Evolutionary conservation across 2,113 vertebrate species (phyloP).

Genomic region (Eupsittula cactorum): DNA sequence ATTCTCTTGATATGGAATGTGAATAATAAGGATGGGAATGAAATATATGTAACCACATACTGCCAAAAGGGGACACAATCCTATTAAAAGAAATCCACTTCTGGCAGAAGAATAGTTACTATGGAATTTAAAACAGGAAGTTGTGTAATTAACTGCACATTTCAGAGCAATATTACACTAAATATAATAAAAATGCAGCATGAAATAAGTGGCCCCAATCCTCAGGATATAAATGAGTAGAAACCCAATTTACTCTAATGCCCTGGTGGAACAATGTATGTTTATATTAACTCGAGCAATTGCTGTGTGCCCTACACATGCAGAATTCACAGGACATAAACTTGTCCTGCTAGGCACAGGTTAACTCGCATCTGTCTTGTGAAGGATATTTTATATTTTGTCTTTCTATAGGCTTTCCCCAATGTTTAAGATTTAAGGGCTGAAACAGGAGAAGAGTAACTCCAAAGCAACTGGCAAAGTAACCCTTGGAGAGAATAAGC

Average conservation of each 20-base stretch:
- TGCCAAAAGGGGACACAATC: not conserved
- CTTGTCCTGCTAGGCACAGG: not conserved
- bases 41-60: not conserved
- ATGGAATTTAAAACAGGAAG: slow-evolving; percentile 22
- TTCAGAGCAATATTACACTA: not conserved
- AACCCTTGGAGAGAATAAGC: not conserved
- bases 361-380: not conserved
- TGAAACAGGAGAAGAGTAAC: not conserved
- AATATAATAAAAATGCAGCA: not conserved
- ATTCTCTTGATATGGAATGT: not conserved
- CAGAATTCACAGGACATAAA: not conserved
- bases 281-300: not conserved
- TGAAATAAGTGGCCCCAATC: not conserved
- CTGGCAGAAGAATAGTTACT: not conserved
- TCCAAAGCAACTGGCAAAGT: not conserved
- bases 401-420: not conserved
- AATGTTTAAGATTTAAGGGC: not conserved
- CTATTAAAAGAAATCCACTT: not conserved
- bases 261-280: not conserved
- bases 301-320: not conserved
- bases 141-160: not conserved
- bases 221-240: not conserved
- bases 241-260: not conserved
- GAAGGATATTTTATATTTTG: not conserved
- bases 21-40: not conserved